Percentiles rank a stretch among this genome's conserved stretches.
Evolutionary conservation across 2,113 vertebrate species (phyloP).

Genomic region (Centrocercus urophasianus): DNA sequence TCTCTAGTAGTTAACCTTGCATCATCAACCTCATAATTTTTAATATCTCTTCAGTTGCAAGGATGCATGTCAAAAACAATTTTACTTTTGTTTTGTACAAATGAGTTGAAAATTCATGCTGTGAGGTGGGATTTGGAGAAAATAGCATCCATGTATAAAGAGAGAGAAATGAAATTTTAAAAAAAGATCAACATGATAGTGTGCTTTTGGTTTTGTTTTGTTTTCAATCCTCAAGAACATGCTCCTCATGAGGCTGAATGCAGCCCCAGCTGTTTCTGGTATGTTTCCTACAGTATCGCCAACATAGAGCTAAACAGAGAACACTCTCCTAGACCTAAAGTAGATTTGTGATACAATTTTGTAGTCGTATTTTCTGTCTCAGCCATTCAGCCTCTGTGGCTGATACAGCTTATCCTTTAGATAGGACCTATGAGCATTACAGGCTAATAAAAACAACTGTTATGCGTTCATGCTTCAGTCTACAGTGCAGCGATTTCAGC

Average conservation of each 20-base stretch:
- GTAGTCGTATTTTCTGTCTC: neutral
- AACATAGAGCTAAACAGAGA: neutral
- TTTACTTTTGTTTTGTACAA: neutral
- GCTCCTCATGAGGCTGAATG: constrained; percentile 38
- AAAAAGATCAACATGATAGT: neutral
- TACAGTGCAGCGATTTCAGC: neutral
- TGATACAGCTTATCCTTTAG: neutral
- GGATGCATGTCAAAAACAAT: constrained; percentile 12
- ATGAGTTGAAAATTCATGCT: neutral
- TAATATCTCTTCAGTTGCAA: neutral
- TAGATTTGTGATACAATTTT: neutral
- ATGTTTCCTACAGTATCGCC: constrained; percentile 26
- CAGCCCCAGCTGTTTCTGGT: constrained; percentile 25
- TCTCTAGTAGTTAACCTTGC: neutral
- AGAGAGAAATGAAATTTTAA: constrained; percentile 16
- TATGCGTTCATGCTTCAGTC: neutral
- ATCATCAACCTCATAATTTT: neutral
- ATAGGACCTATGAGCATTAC: neutral
- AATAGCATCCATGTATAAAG: constrained; percentile 19
- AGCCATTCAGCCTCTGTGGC: neutral
- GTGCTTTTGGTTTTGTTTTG: neutral
- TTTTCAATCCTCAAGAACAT: neutral
- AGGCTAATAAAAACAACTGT: neutral
- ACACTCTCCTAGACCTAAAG: neutral
- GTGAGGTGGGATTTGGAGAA: neutral